These are phyloP conservation scores for Eudyptes chrysolophus DNA, from an alignment of 2,113 vertebrate species.

Conservation along the genomic window DNA sequence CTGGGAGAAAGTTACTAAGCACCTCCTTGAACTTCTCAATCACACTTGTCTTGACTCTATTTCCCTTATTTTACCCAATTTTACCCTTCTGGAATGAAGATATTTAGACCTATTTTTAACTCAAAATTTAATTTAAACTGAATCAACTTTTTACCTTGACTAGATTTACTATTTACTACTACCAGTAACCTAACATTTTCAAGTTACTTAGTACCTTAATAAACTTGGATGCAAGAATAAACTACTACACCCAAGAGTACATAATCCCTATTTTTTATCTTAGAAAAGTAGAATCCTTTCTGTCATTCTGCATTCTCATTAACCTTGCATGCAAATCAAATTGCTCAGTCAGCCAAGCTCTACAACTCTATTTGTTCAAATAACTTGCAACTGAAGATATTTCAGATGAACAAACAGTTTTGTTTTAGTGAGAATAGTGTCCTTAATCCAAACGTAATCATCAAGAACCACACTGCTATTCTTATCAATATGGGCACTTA, in stretches of 20 bases:
- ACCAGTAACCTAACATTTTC: background rate
- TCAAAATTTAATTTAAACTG: background rate
- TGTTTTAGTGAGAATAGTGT: background rate
- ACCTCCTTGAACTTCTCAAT: background rate
- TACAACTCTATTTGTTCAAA: background rate
- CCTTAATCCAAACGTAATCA: background rate
- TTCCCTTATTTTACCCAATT: background rate
- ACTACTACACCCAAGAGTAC: background rate
- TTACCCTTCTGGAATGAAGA: background rate
- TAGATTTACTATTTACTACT: background rate
- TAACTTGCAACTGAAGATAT: background rate
- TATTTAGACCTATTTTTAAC: background rate
- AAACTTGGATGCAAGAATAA: background rate
- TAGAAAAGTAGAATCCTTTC: background rate
- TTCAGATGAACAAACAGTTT: background rate
- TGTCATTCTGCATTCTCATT: background rate
- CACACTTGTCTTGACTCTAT: background rate
- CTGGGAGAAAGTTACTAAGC: background rate
- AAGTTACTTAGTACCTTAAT: background rate
- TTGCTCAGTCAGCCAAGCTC: background rate
- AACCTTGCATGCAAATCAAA: background rate
- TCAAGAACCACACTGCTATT: background rate
- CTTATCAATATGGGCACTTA: background rate
- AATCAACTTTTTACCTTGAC: background rate
- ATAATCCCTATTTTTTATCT: background rate